A percentile compares a stretch with the other conserved stretches of the same genome.
phyloP scores from a whole-genome alignment of 2,797 vertebrate species.

The Pipistrellus nathusii region DNA sequence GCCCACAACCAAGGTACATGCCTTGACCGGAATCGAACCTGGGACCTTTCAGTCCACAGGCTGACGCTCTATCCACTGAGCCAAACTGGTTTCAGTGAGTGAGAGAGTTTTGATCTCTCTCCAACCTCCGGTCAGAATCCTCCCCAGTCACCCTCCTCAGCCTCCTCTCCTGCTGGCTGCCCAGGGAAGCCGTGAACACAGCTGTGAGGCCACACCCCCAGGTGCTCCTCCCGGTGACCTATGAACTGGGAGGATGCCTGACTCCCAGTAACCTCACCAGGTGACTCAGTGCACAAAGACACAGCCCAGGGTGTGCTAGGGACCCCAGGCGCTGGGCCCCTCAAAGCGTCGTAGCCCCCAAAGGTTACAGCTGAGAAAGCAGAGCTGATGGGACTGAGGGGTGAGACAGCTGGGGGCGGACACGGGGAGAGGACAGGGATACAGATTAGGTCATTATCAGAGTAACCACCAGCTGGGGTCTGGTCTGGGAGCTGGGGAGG shows the following conservation, averaged over 20 bases:
- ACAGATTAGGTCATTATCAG: neutral
- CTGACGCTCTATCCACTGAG: too few relatives aligned
- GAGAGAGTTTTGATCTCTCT: too few relatives aligned
- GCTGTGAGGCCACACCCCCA: constrained; percentile 52
- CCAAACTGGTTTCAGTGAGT: too few relatives aligned
- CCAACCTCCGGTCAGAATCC: too few relatives aligned
- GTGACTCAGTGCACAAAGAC: constrained; percentile 56
- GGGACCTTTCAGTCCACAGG: too few relatives aligned
- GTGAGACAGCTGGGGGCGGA: neutral
- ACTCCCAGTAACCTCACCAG: constrained; percentile 68
- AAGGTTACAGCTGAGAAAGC: neutral
- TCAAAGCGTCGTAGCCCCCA: neutral
- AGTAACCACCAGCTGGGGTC: neutral
- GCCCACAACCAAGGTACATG: too few relatives aligned
- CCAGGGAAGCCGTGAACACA: neutral
- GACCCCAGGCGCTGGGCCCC: constrained; percentile 1
- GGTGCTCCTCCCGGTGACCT: constrained; percentile 48
- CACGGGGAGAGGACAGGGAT: neutral
- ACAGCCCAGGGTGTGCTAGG: neutral
- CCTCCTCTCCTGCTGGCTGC: neutral
- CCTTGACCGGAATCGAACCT: too few relatives aligned
- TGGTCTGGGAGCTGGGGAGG: neutral
- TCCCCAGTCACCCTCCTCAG: neutral
- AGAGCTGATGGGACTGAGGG: neutral
- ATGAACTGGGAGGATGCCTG: constrained; percentile 73